Conservation (phyloP, 1,140 invertebrate species). For the Dufourea novaeangliae region DNA sequence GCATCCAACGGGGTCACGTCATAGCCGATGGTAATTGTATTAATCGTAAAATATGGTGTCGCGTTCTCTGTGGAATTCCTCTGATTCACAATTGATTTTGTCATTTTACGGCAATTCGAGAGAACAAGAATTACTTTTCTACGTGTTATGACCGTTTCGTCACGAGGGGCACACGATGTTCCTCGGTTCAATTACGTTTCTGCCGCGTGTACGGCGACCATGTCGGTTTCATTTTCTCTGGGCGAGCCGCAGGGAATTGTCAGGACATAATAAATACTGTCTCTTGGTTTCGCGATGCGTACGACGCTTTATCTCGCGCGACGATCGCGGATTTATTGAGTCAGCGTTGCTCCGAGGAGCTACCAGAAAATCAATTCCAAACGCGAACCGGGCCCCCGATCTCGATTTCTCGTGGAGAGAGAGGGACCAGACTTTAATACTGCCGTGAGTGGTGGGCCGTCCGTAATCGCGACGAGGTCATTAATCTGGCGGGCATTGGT, state of each 20-base stretch:
- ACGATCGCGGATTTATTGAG: constrained; percentile 46
- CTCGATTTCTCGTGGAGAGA: constrained; percentile 66
- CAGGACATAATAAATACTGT: constrained; percentile 34
- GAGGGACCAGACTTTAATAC: constrained; percentile 64
- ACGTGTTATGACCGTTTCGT: too few species aligned
- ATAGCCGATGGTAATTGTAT: constrained; percentile 20
- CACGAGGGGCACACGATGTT: too few species aligned
- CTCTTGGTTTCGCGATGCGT: constrained; percentile 9
- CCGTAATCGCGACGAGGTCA: constrained; percentile 66
- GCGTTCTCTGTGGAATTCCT: constrained; percentile 11
- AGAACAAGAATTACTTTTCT: not conserved
- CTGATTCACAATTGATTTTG: constrained; percentile 8
- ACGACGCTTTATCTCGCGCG: constrained; percentile 11
- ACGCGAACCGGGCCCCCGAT: constrained; percentile 68
- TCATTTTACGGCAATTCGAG: not conserved
- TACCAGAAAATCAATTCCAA: constrained; percentile 69
- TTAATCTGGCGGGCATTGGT: constrained; percentile 71
- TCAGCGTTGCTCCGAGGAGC: constrained; percentile 50
- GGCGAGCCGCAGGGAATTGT: constrained; percentile 5
- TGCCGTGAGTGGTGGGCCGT: constrained; percentile 61
- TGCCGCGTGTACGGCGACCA: not conserved
- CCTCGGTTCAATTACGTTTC: constrained; percentile 15
- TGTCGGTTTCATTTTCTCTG: constrained; percentile 30
- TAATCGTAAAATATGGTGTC: constrained; percentile 16
- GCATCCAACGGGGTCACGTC: constrained; percentile 7